Evolutionary conservation across 2,888 invertebrate genomes (phyloP).

Genomic region (Lithophane socia): DNA sequence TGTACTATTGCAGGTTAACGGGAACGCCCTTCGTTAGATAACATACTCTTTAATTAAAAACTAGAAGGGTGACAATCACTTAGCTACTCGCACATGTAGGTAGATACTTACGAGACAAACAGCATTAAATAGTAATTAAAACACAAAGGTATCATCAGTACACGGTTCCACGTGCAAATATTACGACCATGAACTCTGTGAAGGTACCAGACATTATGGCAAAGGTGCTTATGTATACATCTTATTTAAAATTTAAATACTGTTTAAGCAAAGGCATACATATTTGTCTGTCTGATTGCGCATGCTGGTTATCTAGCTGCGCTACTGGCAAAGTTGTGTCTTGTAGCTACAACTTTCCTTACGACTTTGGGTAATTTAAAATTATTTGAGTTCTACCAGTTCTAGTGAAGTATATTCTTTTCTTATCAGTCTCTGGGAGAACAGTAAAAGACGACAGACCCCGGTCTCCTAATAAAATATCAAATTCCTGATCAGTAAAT

Average conservation of each 20-base stretch:
- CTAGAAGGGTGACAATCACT: background rate
- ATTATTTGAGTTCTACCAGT: background rate
- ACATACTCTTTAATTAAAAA: background rate
- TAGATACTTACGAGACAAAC: constrained; percentile 2
- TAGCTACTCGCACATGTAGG: background rate
- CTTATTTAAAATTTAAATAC: constrained; percentile 31
- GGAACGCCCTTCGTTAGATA: too few relatives aligned
- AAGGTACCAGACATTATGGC: background rate
- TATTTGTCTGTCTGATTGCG: background rate
- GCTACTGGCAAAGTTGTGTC: background rate
- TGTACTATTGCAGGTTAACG: too few relatives aligned
- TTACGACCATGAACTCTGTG: constrained; percentile 31
- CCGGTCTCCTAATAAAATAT: too few relatives aligned
- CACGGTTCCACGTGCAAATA: constrained; percentile 34
- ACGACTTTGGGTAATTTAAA: background rate
- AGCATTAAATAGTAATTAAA: constrained; percentile 21
- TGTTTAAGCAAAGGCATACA: constrained; percentile 10
- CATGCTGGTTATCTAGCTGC: background rate
- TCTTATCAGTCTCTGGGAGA: background rate
- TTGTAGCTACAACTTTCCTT: background rate
- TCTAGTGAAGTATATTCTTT: background rate
- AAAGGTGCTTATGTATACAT: background rate
- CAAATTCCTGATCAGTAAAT: background rate
- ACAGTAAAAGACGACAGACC: background rate
- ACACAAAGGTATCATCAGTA: constrained; percentile 26